phyloP scores from a whole-genome alignment of 2,113 vertebrate genomes.

The Clupea harengus region DNA sequence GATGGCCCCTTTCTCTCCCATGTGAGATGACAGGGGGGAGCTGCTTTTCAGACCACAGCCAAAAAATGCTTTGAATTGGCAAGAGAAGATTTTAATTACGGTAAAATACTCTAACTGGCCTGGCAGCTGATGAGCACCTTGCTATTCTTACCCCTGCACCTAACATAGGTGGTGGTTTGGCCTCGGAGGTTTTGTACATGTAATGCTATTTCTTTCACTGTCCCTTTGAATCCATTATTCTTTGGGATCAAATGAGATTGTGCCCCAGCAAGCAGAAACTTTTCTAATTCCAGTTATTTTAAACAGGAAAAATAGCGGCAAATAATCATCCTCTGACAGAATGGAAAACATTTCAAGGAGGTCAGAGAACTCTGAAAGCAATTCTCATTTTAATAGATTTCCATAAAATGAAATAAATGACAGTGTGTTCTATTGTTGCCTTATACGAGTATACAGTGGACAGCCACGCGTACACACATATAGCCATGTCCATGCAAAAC shows the following conservation, averaged over 20 bases:
- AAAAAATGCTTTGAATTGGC: slow-evolving; percentile 57
- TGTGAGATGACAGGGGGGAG: slow-evolving; percentile 57
- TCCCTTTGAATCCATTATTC: slow-evolving; percentile 28
- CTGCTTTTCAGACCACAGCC: slow-evolving; percentile 46
- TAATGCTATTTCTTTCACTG: slow-evolving; percentile 21
- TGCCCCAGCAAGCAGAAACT: slow-evolving; percentile 49
- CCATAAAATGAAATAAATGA: slow-evolving; percentile 66
- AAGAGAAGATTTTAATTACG: slow-evolving; percentile 62
- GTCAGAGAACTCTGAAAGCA: slow-evolving; percentile 67
- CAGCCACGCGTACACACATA: slow-evolving; percentile 28
- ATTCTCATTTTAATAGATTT: slow-evolving; percentile 70
- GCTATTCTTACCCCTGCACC: slow-evolving; percentile 26
- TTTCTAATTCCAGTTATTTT: slow-evolving; percentile 60
- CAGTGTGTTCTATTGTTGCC: slow-evolving; percentile 49
- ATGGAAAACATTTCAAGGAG: slow-evolving; percentile 61
- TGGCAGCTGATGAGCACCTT: slow-evolving; percentile 38
- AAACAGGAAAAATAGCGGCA: slow-evolving; percentile 52
- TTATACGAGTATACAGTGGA: slow-evolving; percentile 48
- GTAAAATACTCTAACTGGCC: slow-evolving; percentile 51
- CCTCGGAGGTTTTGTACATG: slow-evolving; percentile 32
- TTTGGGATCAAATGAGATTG: slow-evolving; percentile 48
- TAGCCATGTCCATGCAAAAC: not conserved
- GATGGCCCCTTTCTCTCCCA: slow-evolving; percentile 38
- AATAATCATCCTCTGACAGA: slow-evolving; percentile 63
- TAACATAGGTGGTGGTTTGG: slow-evolving; percentile 36